Percentiles rank a stretch among this genome's conserved stretches.
These are phyloP conservation scores for Nettapus auritus DNA, from an alignment of 2,113 vertebrate species.

Conservation along the genomic window DNA sequence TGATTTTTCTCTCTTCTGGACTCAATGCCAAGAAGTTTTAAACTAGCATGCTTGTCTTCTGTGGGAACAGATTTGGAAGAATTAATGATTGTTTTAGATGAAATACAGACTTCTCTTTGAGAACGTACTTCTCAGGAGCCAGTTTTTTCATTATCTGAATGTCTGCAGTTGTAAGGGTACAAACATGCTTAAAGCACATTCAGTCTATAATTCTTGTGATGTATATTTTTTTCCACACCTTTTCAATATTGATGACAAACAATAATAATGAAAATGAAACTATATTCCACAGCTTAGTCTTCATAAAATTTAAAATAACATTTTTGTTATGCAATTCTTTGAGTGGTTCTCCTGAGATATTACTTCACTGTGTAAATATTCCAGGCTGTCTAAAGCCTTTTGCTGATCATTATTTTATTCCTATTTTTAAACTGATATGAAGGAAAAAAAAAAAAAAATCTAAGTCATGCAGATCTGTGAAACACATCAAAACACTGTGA, in stretches of 20 bases:
- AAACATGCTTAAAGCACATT: not conserved
- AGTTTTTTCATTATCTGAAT: not conserved
- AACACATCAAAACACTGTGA: not conserved
- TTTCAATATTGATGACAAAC: not conserved
- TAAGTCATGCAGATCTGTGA: not conserved
- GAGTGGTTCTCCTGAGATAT: not conserved
- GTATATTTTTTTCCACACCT: not conserved
- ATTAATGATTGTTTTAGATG: not conserved
- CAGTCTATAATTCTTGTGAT: not conserved
- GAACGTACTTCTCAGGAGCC: not conserved
- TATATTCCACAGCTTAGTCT: not conserved
- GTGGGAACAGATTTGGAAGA: not conserved
- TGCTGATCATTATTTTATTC: constrained; percentile 61
- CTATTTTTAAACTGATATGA: constrained; percentile 61
- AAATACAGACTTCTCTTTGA: not conserved
- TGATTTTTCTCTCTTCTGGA: not conserved
- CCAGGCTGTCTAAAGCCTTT: constrained; percentile 33
- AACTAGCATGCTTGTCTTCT: not conserved
- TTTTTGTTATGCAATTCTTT: not conserved
- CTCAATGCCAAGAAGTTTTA: not conserved
- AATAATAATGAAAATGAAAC: not conserved
- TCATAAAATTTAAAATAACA: not conserved
- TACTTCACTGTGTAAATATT: not conserved
- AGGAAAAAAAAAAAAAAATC: not conserved
- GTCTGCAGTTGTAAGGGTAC: not conserved